Percentiles rank a stretch among this genome's conserved stretches.
These are phyloP conservation scores for Eulemur macaco DNA, from an alignment of 2,113 vertebrate species.

Conservation along the genomic window DNA sequence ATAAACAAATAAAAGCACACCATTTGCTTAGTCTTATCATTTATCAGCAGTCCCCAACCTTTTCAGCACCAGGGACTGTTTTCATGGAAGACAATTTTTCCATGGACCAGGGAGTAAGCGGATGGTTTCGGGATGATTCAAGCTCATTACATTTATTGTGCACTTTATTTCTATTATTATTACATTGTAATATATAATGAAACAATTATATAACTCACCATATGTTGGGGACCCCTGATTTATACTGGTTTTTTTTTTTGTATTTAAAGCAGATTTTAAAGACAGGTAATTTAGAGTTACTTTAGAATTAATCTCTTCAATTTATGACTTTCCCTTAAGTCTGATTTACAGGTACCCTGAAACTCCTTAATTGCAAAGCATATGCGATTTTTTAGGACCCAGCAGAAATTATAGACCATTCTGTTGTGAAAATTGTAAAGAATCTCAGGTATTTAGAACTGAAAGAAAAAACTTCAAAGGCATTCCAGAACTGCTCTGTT, in stretches of 20 bases:
- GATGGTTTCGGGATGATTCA: too few species aligned
- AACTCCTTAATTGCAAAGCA: background rate
- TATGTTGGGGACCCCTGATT: background rate
- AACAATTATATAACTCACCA: too few species aligned
- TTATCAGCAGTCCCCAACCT: too few species aligned
- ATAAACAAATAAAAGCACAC: background rate
- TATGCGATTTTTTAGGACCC: background rate
- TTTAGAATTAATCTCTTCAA: slow-evolving; percentile 26
- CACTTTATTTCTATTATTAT: too few species aligned
- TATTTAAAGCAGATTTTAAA: background rate
- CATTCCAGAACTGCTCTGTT: slow-evolving; percentile 58
- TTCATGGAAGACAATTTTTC: too few species aligned
- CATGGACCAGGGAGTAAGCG: too few species aligned
- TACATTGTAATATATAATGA: too few species aligned
- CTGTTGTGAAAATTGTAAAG: slow-evolving; percentile 59
- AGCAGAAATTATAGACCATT: background rate
- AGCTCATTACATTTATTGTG: too few species aligned
- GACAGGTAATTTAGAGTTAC: background rate
- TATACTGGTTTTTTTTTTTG: background rate
- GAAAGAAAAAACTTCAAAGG: slow-evolving; percentile 58
- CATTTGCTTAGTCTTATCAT: background rate
- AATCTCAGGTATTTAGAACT: slow-evolving; percentile 64
- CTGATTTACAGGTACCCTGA: slow-evolving; percentile 17
- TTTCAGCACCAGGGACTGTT: too few species aligned
- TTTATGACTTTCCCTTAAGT: background rate